These are phyloP conservation scores for Leuctra nigra DNA, from an alignment of 2,888 invertebrate genomes.

Conservation along the genomic window DNA sequence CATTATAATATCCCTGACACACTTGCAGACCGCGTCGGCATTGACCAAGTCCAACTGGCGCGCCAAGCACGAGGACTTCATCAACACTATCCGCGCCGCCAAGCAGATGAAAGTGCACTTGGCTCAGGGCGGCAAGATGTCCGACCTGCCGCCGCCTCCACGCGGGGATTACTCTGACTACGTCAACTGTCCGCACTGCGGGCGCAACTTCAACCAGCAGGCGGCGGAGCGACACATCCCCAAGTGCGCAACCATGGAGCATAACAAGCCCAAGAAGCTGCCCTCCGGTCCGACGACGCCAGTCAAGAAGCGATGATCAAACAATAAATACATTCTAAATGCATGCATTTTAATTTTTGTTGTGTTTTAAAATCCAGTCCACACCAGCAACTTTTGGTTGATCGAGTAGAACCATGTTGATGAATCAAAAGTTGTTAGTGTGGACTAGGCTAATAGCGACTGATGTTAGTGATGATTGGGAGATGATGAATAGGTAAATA, in stretches of 20 bases:
- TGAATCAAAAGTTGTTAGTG: no score
- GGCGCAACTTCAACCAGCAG: slow-evolving; percentile 71
- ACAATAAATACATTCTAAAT: no score
- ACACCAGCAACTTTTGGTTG: no score
- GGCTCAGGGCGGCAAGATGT: slow-evolving; percentile 76
- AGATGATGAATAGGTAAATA: no score
- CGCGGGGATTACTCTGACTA: slow-evolving; percentile 87
- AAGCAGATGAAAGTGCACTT: slow-evolving; percentile 75
- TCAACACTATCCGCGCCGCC: slow-evolving; percentile 82
- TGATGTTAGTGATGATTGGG: no score
- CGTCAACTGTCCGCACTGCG: slow-evolving; percentile 83
- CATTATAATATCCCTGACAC: no score
- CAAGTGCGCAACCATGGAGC: background rate
- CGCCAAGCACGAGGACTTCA: slow-evolving; percentile 89
- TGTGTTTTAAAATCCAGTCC: no score
- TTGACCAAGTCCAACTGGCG: slow-evolving; percentile 78
- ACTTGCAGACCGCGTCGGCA: slow-evolving; percentile 24
- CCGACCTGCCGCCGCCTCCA: slow-evolving; percentile 85
- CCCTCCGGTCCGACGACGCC: background rate
- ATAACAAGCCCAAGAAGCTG: background rate
- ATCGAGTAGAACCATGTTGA: no score
- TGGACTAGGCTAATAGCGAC: no score
- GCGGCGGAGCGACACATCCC: slow-evolving; percentile 62
- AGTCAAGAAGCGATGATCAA: background rate
- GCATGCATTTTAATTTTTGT: no score